Conservation (phyloP, 1,140 invertebrate genomes). For the Dysdera silvatica region DNA sequence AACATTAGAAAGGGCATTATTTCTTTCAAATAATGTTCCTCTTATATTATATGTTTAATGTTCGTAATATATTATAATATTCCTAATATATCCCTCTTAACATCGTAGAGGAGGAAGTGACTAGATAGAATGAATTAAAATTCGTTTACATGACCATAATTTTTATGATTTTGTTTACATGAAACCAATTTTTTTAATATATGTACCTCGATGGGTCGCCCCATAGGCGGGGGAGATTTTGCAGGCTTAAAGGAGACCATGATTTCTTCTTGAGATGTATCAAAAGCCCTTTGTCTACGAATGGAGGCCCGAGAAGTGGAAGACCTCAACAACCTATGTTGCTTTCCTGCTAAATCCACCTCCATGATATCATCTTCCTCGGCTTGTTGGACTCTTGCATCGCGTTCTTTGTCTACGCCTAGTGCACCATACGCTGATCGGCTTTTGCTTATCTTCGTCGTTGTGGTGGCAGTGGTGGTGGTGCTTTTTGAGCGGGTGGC, state of each 20-base stretch:
- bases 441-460: constrained; percentile 10
- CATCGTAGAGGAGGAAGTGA: no score
- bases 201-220: constrained; percentile 10
- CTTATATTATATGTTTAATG: no score
- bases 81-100: no score
- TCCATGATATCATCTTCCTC: constrained; percentile 23
- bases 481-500: background rate
- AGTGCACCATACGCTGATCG: constrained; percentile 22
- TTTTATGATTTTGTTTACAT: no score
- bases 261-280: constrained; percentile 17
- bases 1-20: no score
- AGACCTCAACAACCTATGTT: constrained; percentile 22
- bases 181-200: no score
- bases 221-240: constrained; percentile 14
- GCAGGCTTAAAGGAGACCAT: constrained; percentile 29
- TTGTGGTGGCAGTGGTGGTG: background rate
- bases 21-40: no score
- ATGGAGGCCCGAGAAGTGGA: constrained; percentile 20
- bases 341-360: constrained; percentile 29
- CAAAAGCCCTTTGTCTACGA: constrained; percentile 17
- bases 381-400: background rate
- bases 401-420: constrained; percentile 23
- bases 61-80: no score
- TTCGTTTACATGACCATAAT: no score
- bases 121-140: no score